These are phyloP conservation scores for Brachypteracias leptosomus DNA, from an alignment of 2,113 vertebrate genomes.

Conservation along the genomic window DNA sequence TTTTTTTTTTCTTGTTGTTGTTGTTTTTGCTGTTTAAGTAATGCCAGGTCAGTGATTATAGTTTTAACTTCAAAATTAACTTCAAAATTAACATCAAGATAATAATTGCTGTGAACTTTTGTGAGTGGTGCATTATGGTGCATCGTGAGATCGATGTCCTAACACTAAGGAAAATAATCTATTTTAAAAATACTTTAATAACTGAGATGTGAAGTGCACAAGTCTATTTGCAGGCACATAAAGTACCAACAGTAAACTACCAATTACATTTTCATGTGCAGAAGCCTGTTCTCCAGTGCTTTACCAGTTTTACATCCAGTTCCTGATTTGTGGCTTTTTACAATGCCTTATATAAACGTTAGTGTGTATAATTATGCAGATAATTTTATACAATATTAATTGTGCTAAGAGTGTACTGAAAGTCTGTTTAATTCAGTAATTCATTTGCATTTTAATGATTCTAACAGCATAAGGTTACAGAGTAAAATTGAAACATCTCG, in stretches of 20 bases:
- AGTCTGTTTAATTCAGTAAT: constrained; percentile 75
- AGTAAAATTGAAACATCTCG: constrained; percentile 70
- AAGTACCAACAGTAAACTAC: constrained; percentile 8
- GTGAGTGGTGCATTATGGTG: neutral
- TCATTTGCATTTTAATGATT: constrained; percentile 79
- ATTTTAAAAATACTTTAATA: constrained; percentile 42
- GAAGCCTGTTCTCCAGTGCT: constrained; percentile 29
- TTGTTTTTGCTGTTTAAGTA: constrained; percentile 18
- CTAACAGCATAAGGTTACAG: constrained; percentile 67
- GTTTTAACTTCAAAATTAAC: too few species aligned
- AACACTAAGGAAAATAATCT: constrained; percentile 18
- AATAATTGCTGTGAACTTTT: constrained; percentile 36
- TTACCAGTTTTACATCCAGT: constrained; percentile 48
- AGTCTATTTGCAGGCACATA: neutral
- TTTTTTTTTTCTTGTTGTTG: neutral
- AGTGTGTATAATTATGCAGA: constrained; percentile 69
- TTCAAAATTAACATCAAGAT: constrained; percentile 49
- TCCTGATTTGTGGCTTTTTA: constrained; percentile 69
- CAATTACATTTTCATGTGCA: constrained; percentile 45
- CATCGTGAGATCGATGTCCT: neutral
- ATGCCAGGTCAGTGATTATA: constrained; percentile 3
- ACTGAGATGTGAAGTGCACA: constrained; percentile 1
- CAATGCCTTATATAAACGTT: constrained; percentile 72
- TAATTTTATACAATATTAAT: constrained; percentile 80
- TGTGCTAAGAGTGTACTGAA: constrained; percentile 69